Base-by-base conservation (phyloP, 2,113 vertebrate species). In the Poeciliopsis turrubarensis region DNA sequence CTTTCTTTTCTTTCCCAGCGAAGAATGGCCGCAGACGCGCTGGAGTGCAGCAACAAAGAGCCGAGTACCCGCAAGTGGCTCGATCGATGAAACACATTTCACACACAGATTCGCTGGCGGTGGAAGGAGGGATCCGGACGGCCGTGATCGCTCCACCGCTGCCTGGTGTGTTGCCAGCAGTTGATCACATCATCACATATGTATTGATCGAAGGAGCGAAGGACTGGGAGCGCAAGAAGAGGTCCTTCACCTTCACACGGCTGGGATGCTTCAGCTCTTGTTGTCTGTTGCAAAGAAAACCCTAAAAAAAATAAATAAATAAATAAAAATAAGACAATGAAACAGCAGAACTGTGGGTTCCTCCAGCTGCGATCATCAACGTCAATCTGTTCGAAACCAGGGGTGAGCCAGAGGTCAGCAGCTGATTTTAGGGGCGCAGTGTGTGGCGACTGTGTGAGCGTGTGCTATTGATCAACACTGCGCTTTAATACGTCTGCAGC, bases 21-120 rank as follows among this genome's bases (percentile, higher is more conserved):
- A 62, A 51, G 68, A 65, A 19, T 66, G n/a, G n/a, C 29, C 68
- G 72, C 64, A 72, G 79, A 77, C 66, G 63, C 15, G 2, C 72
- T 65, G 60, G 27, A 68, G 68, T 29, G 63, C 19, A 31, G 41
- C 27, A 85, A 83, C 78, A 83, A 92, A 90, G 77, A 83, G 77
- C 44, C 37, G 61, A 72, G 70, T 69, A 79, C 73, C 72, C 75
- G 73, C 78, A 57, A 77, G 86, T 31, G 77, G 60, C 25, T 26
- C 72, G 79, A 93, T 92, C 89, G 80, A 89, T 90, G 81, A 77
- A 75, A 84, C 84, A 77, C 65, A 77, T 86, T 87, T 87, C 86
- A 85, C 70, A 83, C 65, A 19, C 65, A 74, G 65, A 66, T 79
- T 70, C 70, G 26, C 22, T 39, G n/a, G 34, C 69, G 71, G 68